Conservation (phyloP, 1,140 invertebrate genomes). For the Leptonema lineaticorne region DNA sequence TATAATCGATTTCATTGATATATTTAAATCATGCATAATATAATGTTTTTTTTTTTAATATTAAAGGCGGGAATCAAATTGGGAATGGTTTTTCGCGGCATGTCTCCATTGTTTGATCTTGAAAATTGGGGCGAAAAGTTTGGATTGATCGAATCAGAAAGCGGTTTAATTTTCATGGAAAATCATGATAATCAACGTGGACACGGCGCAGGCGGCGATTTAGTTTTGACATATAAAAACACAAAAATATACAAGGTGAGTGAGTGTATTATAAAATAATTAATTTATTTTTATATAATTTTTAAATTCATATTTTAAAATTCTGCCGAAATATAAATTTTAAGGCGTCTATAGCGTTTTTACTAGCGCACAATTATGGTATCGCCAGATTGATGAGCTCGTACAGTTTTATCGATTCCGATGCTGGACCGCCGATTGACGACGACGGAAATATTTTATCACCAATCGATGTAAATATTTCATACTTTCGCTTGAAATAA, state of each 20-base stretch:
- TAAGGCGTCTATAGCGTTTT: constrained; percentile 73
- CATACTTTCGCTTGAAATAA: not conserved
- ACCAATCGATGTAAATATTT: constrained; percentile 49
- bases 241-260: constrained; percentile 56
- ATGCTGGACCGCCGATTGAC: constrained; percentile 66
- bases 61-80: constrained; percentile 52
- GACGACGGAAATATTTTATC: constrained; percentile 60
- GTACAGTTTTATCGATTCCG: constrained; percentile 55
- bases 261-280: not conserved
- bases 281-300: not conserved
- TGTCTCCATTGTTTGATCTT: constrained; percentile 52
- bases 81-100: constrained; percentile 42
- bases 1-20: not conserved
- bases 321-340: constrained; percentile 39
- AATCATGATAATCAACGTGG: constrained; percentile 63
- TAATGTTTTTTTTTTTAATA: not conserved
- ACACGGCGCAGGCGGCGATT: constrained; percentile 56
- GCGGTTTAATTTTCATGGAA: constrained; percentile 65
- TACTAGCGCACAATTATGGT: constrained; percentile 77
- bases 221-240: constrained; percentile 62
- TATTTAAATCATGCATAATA: too few relatives aligned
- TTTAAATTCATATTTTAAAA: constrained; percentile 41
- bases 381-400: constrained; percentile 78
- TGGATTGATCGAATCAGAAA: constrained; percentile 56
- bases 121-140: constrained; percentile 59